Evolutionary conservation across 1,140 invertebrate species (phyloP), one percentile per base, ranked within the genome.

Genomic region (Trichoplusia ni): DNA sequence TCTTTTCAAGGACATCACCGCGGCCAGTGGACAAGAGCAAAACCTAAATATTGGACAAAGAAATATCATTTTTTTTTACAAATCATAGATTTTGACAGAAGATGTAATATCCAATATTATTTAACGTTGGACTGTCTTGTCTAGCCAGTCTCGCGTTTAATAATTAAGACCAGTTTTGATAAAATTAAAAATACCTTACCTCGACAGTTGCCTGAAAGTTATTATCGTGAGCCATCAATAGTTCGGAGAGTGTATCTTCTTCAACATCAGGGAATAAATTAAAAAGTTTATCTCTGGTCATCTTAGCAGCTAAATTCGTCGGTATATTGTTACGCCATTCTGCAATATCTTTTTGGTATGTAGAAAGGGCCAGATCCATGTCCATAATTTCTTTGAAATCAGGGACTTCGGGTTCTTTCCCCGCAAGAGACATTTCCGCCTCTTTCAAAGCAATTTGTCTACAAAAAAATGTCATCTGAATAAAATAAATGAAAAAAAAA

Each of bases 201-300:
- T 92, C 88, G 7, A 93, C 89, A 44, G 93, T 94, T 46, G 90
- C 72, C 23, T 92, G 77, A 70, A 93, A 94, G 79, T 92, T 91
- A 66, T 93, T 92, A 69, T 93, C 85, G 68, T 95, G 93, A 3
- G 93, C 93, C 56, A 93, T 91, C 38, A 95, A 93, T 14, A 97
- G 88, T 67, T 95, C 93, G 21, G 93, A 82, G 1, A 97, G 76
- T 2, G 91, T 86, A 6, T 93, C 87, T n/a, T 86, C 79, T 49
- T 94, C 91, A 19, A 96, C 81, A 0, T 92, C 91, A 0, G 96
- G 95, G 79, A 95, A 96, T 29, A 92, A 88, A 71, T 94, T 92
- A 59, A 91, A 92, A 1, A 97, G 81, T 75, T 95, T 94, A 60
- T 95, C 91, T 56, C 91, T 84, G 0, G 93, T 93, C 7, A 95